Evolutionary conservation across 2,797 vertebrate species (phyloP).

Genomic region (Hippopotamyrus pictus): DNA sequence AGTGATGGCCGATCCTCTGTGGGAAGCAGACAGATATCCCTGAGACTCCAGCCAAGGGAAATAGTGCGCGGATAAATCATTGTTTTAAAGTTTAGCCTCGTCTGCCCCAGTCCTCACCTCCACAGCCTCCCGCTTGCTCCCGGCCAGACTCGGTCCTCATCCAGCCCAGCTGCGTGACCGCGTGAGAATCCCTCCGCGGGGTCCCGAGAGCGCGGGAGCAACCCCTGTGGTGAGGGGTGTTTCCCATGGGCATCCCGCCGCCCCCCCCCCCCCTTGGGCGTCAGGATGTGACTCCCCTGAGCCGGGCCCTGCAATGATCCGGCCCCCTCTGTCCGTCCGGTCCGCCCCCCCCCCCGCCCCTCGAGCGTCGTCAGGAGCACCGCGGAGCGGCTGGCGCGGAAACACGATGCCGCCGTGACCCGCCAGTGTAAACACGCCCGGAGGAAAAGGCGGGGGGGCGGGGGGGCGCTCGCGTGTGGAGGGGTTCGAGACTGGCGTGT

Average conservation of each 20-base stretch:
- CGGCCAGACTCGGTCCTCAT: neutral
- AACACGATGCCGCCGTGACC: neutral
- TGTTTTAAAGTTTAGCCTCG: slow-evolving; percentile 1
- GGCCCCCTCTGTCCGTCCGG: neutral
- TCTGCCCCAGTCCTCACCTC: neutral
- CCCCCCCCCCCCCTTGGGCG: neutral
- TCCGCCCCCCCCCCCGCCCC: neutral
- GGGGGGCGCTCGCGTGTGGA: neutral
- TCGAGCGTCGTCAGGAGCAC: neutral
- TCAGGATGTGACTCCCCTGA: neutral
- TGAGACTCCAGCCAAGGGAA: neutral
- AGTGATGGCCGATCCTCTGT: neutral
- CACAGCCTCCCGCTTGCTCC: neutral
- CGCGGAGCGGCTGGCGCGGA: neutral
- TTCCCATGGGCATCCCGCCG: neutral
- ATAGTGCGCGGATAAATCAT: neutral
- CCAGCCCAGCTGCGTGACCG: neutral
- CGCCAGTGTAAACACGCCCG: neutral
- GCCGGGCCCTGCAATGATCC: neutral
- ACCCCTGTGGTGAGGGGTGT: neutral
- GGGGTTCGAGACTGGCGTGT: neutral
- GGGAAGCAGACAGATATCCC: neutral
- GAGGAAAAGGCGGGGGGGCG: neutral
- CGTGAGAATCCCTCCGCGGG: neutral
- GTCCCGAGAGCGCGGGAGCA: neutral